Conservation (phyloP, 2,113 vertebrate species). For the Chlamydotis undulata region DNA sequence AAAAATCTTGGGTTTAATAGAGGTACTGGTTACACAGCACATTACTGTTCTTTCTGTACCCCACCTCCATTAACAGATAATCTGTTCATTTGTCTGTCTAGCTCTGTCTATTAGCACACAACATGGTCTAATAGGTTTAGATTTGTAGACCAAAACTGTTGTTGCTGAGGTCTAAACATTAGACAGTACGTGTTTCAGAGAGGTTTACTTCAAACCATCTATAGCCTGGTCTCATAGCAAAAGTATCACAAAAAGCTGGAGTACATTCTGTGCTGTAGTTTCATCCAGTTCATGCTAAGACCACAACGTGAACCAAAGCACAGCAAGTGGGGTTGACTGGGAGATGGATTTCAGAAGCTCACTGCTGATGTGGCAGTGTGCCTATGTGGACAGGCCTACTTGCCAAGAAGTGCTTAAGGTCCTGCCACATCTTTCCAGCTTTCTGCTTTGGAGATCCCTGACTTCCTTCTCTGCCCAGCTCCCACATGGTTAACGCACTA, state of each 20-base stretch:
- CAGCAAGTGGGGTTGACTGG: background rate
- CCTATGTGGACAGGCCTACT: accelerated
- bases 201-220: background rate
- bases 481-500: background rate
- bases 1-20: background rate
- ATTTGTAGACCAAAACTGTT: background rate
- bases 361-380: background rate
- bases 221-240: background rate
- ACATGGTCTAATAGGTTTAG: background rate
- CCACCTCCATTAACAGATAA: background rate
- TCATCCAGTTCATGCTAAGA: background rate
- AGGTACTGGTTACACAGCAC: background rate
- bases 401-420: background rate
- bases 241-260: background rate
- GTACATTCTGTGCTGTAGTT: background rate
- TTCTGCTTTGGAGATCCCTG: background rate
- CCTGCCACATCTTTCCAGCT: background rate
- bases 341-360: background rate
- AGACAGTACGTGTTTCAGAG: background rate
- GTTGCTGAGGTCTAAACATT: background rate
- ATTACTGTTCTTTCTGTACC: background rate
- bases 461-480: background rate
- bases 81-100: background rate
- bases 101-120: background rate
- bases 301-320: background rate